A percentile compares a stretch with the other conserved stretches of the same genome.
phyloP scores from a whole-genome alignment of 53 echinoderm and acorn worm species.

The Mesocentrotus franciscanus region DNA sequence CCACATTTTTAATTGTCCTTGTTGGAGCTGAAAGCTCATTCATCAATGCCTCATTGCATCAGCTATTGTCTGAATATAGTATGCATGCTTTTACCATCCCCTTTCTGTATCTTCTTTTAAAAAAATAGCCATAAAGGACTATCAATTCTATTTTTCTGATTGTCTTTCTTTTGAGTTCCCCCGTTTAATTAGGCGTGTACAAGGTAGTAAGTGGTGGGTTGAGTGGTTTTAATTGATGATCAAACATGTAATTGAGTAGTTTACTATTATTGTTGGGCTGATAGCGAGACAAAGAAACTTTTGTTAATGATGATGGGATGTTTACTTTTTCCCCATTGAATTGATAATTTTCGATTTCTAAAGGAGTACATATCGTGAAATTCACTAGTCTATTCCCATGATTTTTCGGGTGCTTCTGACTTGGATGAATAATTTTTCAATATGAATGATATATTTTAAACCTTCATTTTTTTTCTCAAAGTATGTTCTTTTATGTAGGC shows the following conservation, averaged over 20 bases:
- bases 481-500: too few species aligned
- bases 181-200: background rate
- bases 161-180: background rate
- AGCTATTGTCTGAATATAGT: background rate
- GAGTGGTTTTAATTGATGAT: slow-evolving; percentile 38
- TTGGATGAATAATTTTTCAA: background rate
- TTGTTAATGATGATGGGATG: slow-evolving; percentile 32
- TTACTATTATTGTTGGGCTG: background rate
- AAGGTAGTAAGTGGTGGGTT: background rate
- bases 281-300: background rate
- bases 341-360: background rate
- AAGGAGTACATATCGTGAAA: background rate
- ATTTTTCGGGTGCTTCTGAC: background rate
- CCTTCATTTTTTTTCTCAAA: too few species aligned
- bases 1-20: slow-evolving; percentile 20
- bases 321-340: background rate
- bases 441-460: background rate
- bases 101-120: background rate
- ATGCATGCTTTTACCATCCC: background rate
- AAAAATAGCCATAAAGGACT: background rate
- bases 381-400: background rate
- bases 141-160: background rate
- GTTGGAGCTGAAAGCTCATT: background rate
- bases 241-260: slow-evolving; percentile 36
- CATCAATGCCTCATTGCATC: background rate